Evolutionary conservation across 2,797 vertebrate genomes (phyloP), one percentile per base, ranked within the genome.

Genomic region (Enteromius viviparus): DNA sequence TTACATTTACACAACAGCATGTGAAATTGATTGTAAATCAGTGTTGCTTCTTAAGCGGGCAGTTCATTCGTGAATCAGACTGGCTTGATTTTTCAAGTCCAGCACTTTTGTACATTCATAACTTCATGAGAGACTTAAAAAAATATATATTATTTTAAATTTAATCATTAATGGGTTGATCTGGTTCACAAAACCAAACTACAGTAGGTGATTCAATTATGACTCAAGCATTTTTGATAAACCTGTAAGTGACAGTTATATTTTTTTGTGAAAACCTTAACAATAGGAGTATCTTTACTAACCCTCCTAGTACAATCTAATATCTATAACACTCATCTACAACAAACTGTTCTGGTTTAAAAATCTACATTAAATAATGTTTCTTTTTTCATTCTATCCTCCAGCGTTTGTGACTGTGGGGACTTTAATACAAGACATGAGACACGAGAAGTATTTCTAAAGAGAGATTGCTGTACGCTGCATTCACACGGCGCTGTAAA

Each of bases 401-500:
- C 10, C 29, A 32, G 17, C 1, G 14, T 9, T 1, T 47, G 26
- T 21, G 45, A 10, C 69, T 51, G 6, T 8, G 3, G 69, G 23
- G 8, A n/a, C 8, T 55, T 19, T 23, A 55, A 40, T 17, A 55
- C 6, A 26, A 34, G 19, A 53, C 37, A 9, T 26, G 10, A 80
- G 23, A 60, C 65, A 69, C 3, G 1, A 34, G 1, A 58, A 58
- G n/a, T 1, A 8, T 58, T 71, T 80, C 34, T 71, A 65, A 76
- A 75, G 32, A 32, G 60, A 4, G 62, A 40, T 26, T 5, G 19
- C 51, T 83, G 80, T 72, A 82, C 66, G 66, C 72, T 78, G 58
- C 37, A 83, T 77, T 82, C 68, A 75, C 65, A 62, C 71, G 60
- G 55, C 26, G 74, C 74, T 74, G 77, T 19, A 62, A 37, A 80